phyloP scores from a whole-genome alignment of 2,888 invertebrate species.

The Chymomyza fuscimana region DNA sequence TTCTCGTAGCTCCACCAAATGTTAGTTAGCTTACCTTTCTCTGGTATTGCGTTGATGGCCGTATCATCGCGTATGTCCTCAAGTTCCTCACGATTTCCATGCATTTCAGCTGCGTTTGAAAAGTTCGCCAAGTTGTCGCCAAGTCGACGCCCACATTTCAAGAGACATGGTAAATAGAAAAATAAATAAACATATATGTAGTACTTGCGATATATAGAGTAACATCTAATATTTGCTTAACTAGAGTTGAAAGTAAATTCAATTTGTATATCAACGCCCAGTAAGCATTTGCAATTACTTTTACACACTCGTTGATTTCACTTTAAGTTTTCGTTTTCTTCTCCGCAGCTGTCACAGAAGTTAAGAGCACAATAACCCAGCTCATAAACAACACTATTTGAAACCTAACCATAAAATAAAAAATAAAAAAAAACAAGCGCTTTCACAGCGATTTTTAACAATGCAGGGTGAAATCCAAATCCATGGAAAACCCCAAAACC shows the following conservation, averaged over 20 bases:
- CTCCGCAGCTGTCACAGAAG: too few species aligned
- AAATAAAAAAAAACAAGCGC: slow-evolving; percentile 30
- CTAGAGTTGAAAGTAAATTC: slow-evolving; percentile 52
- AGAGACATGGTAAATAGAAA: neutral
- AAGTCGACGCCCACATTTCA: neutral
- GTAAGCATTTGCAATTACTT: neutral
- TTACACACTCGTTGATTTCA: neutral
- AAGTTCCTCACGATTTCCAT: slow-evolving; percentile 78
- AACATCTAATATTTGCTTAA: slow-evolving; percentile 53
- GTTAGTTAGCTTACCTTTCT: slow-evolving; percentile 76
- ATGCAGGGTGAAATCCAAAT: slow-evolving; percentile 24
- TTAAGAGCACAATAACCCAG: neutral
- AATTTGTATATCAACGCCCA: slow-evolving; percentile 46
- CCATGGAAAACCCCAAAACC: slow-evolving; percentile 10
- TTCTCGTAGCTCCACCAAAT: neutral
- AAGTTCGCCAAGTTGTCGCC: slow-evolving; percentile 18
- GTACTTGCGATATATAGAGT: slow-evolving; percentile 29
- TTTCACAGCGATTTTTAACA: slow-evolving; percentile 2
- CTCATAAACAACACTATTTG: neutral
- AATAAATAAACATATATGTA: slow-evolving; percentile 2
- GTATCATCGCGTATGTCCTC: slow-evolving; percentile 80
- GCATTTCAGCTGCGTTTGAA: slow-evolving; percentile 70
- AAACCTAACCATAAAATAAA: neutral
- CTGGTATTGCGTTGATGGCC: slow-evolving; percentile 78
- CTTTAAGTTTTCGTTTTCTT: neutral